Conservation (phyloP, 2,888 invertebrate genomes). For the Lomographa bimaculata region DNA sequence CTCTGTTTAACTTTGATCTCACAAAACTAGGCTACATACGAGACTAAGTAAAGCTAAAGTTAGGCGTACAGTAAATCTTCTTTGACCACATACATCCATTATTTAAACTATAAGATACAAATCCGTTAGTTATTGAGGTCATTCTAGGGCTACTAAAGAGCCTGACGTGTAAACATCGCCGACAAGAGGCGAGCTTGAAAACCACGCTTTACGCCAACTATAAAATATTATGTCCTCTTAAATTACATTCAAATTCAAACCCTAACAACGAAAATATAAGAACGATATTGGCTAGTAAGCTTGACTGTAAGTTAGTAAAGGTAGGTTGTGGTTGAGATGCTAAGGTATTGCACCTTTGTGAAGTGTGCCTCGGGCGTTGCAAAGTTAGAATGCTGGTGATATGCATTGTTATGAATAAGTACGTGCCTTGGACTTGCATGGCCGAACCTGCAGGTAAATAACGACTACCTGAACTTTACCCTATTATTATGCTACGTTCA, state of each 20-base stretch:
- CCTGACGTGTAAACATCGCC: conserved; percentile 39
- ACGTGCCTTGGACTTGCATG: conserved; percentile 9
- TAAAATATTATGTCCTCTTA: conserved; percentile 24
- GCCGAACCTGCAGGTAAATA: conserved; percentile 5
- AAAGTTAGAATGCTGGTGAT: conserved; percentile 41
- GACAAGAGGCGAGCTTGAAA: conserved; percentile 37
- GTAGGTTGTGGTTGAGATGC: no score
- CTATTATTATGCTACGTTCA: no score
- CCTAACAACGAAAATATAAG: no score
- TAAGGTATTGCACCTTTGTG: conserved; percentile 45
- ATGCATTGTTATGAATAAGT: conserved; percentile 38
- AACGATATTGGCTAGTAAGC: no score
- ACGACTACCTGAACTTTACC: conserved; percentile 2
- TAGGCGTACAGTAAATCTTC: conserved; percentile 1
- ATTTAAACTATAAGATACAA: conserved; percentile 16
- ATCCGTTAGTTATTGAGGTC: conserved; percentile 43
- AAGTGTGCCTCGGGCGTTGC: conserved; percentile 40
- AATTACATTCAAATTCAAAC: no score
- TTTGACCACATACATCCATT: conserved; percentile 8
- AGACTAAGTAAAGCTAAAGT: neutral
- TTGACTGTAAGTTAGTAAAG: no score
- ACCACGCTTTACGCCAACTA: conserved; percentile 20
- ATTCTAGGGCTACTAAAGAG: conserved; percentile 40
- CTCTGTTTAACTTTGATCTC: no score
- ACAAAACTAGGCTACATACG: no score